phyloP scores from a whole-genome alignment of 1,140 invertebrate genomes.

The Drosophila bocqueti region DNA sequence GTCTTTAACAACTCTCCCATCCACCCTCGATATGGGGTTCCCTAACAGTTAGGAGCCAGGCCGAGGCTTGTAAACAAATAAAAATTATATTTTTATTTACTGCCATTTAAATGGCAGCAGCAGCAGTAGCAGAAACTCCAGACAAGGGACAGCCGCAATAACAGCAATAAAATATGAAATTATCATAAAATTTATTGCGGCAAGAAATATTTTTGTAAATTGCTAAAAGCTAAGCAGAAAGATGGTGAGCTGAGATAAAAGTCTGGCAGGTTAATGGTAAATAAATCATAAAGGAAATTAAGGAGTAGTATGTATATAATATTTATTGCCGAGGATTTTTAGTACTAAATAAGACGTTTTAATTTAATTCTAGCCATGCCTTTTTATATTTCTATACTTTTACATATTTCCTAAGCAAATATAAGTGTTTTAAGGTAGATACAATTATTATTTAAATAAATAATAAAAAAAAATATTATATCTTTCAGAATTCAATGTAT shows the following conservation, averaged over 20 bases:
- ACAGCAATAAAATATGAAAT: conserved; percentile 40
- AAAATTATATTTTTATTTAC: conserved; percentile 43
- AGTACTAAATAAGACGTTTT: too few species aligned
- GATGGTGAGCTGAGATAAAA: conserved; percentile 9
- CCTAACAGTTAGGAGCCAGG: conserved; percentile 59
- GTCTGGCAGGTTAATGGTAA: conserved; percentile 19
- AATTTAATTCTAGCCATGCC: neutral
- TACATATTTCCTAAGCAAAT: neutral
- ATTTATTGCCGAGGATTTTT: too few species aligned
- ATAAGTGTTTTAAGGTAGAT: neutral
- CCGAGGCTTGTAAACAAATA: conserved; percentile 33
- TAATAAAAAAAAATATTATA: neutral
- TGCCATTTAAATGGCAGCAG: conserved; percentile 74
- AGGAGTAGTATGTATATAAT: neutral
- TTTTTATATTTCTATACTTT: neutral
- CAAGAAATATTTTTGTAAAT: conserved; percentile 35
- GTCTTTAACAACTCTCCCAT: conserved; percentile 29
- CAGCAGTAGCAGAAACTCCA: conserved; percentile 57
- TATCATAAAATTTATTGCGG: conserved; percentile 50
- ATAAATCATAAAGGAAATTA: conserved; percentile 8
- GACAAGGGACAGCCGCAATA: conserved; percentile 63
- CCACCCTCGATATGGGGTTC: conserved; percentile 31
- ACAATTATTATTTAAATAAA: neutral
- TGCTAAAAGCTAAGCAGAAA: neutral
- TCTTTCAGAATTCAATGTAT: neutral